These are phyloP conservation scores for Conchocele bisecta DNA, from an alignment of 2,888 invertebrate genomes.

Conservation along the genomic window DNA sequence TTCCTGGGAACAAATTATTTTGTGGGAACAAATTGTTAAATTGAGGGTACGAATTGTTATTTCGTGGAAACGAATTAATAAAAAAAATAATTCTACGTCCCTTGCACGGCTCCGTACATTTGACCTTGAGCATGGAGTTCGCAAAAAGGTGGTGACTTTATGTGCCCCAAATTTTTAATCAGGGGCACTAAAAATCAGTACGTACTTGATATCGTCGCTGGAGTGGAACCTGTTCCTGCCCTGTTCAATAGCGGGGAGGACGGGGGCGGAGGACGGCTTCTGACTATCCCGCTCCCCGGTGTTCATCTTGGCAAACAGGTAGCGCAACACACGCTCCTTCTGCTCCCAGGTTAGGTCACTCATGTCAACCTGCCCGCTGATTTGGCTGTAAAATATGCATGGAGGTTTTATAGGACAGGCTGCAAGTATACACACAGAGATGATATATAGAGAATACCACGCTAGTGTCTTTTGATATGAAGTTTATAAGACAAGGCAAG, in stretches of 20 bases:
- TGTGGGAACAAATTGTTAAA: too few relatives aligned
- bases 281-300: conserved; percentile 40
- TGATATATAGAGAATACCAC: too few relatives aligned
- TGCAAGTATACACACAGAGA: too few relatives aligned
- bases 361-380: conserved; percentile 77
- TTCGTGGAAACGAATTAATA: too few relatives aligned
- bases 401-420: too few relatives aligned
- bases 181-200: neutral
- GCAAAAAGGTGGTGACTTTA: too few relatives aligned
- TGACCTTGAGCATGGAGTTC: neutral
- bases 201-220: conserved; percentile 50
- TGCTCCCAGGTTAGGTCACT: conserved; percentile 83
- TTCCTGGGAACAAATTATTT: too few relatives aligned
- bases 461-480: too few relatives aligned
- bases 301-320: conserved; percentile 82
- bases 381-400: conserved; percentile 56
- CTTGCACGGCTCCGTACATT: neutral
- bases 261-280: conserved; percentile 53
- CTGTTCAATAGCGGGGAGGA: conserved; percentile 63
- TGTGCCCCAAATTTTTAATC: neutral
- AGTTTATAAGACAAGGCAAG: too few relatives aligned
- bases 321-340: conserved; percentile 81
- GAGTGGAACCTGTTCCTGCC: conserved; percentile 56
- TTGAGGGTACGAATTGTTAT: too few relatives aligned
- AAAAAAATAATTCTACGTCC: too few relatives aligned